Evolutionary conservation across 2,888 invertebrate species (phyloP), one percentile per base, ranked within the genome.

Genomic region (Falcaria lacertinaria): DNA sequence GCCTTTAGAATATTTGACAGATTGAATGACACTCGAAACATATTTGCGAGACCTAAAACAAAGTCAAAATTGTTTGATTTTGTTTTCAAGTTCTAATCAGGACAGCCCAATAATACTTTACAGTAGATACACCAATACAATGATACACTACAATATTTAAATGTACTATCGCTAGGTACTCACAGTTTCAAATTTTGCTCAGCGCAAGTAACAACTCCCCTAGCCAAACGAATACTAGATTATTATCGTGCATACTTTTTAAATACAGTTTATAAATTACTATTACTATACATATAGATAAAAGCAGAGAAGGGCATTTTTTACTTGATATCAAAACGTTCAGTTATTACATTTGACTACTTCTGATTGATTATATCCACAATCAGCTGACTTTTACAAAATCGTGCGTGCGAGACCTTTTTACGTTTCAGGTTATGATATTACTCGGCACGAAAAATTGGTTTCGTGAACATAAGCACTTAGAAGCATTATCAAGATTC

Each of bases 191-290:
- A 74, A 76, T 82, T 85, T 83, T 86, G 87, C 66, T 88, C 88
- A 74, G 87, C 87, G 74, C 87, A 88, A 80, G 86, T 69, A 64
- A 83, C 70, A 64, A 87, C 80, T 72, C 74, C 87, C 87, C 88
- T 88, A 88, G 79, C 77, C 84, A 85, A 84, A 81, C 75, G 70
- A 86, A 86, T 55, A 76, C 74, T 77, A 74, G 56, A 65, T 83
- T 85, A 85, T 52, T 50, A 57, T 47, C 79, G 76, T 74, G 78
- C 79, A 69, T 57, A 60, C 53, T 54, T 47, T n/a, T 40, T 16
- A 35, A 39, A 41, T 41, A 54, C 42, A 25, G 33, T 45, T 38
- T 42, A 42, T 47, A 48, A 13, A 45, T 34, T 49, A 52, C 45
- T 46, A 41, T 52, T 48, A 40, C 46, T 41, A 34, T 17, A n/a